Base-by-base conservation (phyloP, 1,140 invertebrate genomes). In the Lucilia sericata region DNA sequence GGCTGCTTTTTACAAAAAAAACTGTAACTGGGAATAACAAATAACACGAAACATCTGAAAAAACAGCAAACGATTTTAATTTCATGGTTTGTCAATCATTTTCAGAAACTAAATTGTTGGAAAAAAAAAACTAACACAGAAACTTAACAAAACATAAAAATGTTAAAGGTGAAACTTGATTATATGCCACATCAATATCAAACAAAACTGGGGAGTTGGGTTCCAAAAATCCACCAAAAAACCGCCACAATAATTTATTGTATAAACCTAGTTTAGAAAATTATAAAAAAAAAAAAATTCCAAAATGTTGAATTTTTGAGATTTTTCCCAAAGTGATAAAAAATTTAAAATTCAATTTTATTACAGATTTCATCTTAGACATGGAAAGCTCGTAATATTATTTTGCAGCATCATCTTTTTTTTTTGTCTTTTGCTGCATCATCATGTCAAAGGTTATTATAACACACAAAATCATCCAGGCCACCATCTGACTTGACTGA, bases 371-470 rank as follows among this genome's bases (percentile, higher is more conserved):
- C 21, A 19, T 21, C n/a, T 70, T 0, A n/a, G 14, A 7, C n/a
- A 17, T 60, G 55, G 14, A n/a, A 14, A n/a, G 55, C 55, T 17
- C 14, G 2, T 60, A 17, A 3, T n/a, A 60, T 17, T 60, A 60
- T 60, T 60, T 12, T 60, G 55, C 55, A 17, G 2, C 55, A 60
- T n/a, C 55, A 78, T 17, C 14, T 21, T 42, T 17, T n/a, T 36
- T 17, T 76, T 19, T 49, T 21, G 7, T 76, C 12, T 36, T 36
- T 1, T n/a, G 74, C 34, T 25, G 17, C 10, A 78, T 25, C 36
- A 51, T 21, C 42, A 51, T 80, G 76, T 80, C 76, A 80, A 80
- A 80, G 76, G 76, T 80, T 80, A 80, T 80, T 80, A 80, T 80
- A 80, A 80, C 76, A 80, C 19, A 80, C 25, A 30, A 42, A 49